Conservation (phyloP, 2,113 vertebrate species). For the Natator depressus region DNA sequence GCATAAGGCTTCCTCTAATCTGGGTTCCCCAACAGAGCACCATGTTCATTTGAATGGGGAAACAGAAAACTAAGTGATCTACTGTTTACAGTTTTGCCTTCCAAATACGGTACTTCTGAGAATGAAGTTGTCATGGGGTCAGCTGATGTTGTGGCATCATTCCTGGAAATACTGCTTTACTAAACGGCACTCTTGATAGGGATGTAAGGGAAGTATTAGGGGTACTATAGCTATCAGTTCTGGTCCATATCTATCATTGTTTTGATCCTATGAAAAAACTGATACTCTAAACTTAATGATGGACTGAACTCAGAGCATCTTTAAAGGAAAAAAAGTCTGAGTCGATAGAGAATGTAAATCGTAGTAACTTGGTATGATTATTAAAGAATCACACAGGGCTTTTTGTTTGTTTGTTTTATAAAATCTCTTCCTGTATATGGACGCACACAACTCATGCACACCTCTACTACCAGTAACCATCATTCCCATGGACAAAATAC, state of each 20-base stretch:
- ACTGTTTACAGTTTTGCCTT: not conserved
- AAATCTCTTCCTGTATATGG: not conserved
- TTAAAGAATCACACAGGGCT: not conserved
- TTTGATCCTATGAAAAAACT: not conserved
- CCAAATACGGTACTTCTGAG: not conserved
- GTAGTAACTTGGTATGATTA: not conserved
- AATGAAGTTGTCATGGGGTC: not conserved
- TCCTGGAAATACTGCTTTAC: not conserved
- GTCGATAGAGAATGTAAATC: not conserved
- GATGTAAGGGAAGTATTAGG: not conserved
- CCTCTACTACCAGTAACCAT: not conserved
- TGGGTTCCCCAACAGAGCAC: not conserved
- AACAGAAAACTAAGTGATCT: not conserved
- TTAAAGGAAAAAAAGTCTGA: not conserved
- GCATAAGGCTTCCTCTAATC: not conserved
- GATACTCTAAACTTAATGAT: not conserved
- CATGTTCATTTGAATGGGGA: not conserved
- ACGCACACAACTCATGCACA: not conserved
- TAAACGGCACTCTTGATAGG: not conserved
- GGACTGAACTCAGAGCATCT: not conserved
- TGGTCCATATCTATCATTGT: not conserved
- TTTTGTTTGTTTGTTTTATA: not conserved
- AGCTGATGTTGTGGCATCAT: not conserved
- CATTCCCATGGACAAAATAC: not conserved
- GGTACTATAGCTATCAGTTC: not conserved